These are phyloP conservation scores for Urocolius indicus DNA, from an alignment of 2,113 vertebrate species.

Conservation along the genomic window DNA sequence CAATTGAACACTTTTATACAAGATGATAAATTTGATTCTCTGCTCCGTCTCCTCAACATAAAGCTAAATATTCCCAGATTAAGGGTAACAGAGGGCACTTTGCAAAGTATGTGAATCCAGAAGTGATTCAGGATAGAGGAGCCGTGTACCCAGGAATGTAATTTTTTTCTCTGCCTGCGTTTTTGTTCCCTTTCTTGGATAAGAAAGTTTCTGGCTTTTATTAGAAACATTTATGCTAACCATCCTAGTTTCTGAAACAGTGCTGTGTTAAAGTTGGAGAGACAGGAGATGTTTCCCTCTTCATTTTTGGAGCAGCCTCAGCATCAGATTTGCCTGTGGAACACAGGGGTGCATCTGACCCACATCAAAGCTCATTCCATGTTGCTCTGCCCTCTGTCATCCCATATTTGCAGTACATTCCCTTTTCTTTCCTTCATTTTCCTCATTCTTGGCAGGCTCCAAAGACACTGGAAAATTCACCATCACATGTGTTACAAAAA, in stretches of 20 bases:
- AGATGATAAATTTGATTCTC: background rate
- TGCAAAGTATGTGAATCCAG: background rate
- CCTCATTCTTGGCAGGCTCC: conserved; percentile 41
- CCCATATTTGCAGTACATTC: conserved; percentile 25
- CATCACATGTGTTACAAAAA: background rate
- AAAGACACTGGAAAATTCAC: conserved; percentile 29
- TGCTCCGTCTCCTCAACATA: conserved; percentile 5
- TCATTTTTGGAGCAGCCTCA: background rate
- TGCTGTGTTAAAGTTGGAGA: background rate
- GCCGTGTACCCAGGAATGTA: background rate
- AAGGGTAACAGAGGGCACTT: background rate
- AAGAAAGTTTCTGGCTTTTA: background rate
- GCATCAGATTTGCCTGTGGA: conserved; percentile 12
- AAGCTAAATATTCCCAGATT: background rate
- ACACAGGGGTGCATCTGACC: conserved; percentile 64
- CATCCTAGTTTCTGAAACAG: background rate
- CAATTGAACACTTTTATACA: background rate
- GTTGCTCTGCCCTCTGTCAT: conserved; percentile 51
- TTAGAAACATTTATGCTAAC: background rate
- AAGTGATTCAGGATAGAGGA: background rate
- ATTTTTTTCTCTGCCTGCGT: background rate
- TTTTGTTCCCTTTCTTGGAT: background rate
- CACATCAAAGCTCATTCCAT: conserved; percentile 62
- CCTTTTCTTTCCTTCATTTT: background rate
- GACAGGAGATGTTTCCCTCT: background rate